phyloP scores from a whole-genome alignment of 2,113 vertebrate species.

The Ptychochromis oligacanthus region DNA sequence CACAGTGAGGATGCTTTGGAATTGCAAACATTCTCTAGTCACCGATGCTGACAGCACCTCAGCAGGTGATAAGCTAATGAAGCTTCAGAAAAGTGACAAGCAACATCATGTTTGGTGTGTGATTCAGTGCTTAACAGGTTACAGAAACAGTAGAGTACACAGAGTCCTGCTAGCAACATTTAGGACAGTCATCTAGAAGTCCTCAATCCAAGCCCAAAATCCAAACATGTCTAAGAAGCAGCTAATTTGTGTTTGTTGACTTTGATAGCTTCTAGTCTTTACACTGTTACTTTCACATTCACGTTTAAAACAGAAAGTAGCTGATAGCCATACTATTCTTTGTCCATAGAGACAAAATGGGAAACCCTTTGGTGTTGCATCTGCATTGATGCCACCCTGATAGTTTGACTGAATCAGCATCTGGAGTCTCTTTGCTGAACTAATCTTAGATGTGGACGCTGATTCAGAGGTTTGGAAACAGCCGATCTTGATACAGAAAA shows the following conservation, averaged over 20 bases:
- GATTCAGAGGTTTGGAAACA: background rate
- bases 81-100: constrained; percentile 30
- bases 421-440: background rate
- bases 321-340: accelerated
- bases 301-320: background rate
- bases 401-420: background rate
- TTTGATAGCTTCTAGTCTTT: no score
- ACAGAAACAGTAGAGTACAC: background rate
- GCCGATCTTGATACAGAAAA: background rate
- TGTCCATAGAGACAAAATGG: background rate
- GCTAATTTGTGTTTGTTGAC: background rate
- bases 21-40: background rate
- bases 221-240: background rate
- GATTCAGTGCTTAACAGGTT: background rate
- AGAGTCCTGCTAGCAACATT: background rate
- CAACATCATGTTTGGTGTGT: constrained; percentile 24
- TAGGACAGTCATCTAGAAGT: background rate
- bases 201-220: background rate
- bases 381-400: background rate
- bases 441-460: background rate
- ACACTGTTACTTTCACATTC: background rate
- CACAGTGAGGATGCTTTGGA: background rate
- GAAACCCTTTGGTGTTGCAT: background rate
- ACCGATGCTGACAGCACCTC: constrained; percentile 7
- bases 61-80: constrained; percentile 35